These are phyloP conservation scores for Proisotoma minuta DNA, from an alignment of 2,888 invertebrate genomes.

Conservation along the genomic window DNA sequence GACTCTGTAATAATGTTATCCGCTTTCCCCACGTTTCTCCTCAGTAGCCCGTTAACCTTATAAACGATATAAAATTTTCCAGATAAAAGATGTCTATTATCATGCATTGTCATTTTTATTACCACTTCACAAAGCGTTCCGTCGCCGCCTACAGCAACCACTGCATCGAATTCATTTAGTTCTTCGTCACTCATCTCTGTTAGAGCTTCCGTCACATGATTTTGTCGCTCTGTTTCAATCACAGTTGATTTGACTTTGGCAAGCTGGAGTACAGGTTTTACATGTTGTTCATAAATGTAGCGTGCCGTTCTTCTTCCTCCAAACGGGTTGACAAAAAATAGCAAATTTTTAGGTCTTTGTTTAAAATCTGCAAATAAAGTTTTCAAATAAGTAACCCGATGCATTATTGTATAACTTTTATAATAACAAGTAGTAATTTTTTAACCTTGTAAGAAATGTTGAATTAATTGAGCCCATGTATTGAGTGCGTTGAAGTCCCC, in stretches of 20 bases:
- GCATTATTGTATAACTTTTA: not conserved
- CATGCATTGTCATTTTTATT: slow-evolving; percentile 56
- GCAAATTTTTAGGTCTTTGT: slow-evolving; percentile 64
- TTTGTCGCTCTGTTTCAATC: slow-evolving; percentile 66
- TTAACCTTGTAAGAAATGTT: slow-evolving; percentile 32
- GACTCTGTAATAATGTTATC: slow-evolving; percentile 22
- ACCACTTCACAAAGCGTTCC: slow-evolving; percentile 76
- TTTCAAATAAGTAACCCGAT: no score
- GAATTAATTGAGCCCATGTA: slow-evolving; percentile 37
- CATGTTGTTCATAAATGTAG: slow-evolving; percentile 68
- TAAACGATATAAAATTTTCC: not conserved
- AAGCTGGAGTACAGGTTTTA: slow-evolving; percentile 62
- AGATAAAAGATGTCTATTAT: not conserved
- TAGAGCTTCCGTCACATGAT: slow-evolving; percentile 70
- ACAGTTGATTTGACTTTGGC: slow-evolving; percentile 64
- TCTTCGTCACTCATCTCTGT: slow-evolving; percentile 55
- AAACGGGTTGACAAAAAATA: slow-evolving; percentile 78
- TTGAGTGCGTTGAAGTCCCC: slow-evolving; percentile 37
- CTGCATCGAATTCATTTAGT: slow-evolving; percentile 56
- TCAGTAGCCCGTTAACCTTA: slow-evolving; percentile 44
- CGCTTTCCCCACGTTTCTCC: slow-evolving; percentile 32
- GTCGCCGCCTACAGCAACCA: slow-evolving; percentile 80
- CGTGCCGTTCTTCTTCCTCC: slow-evolving; percentile 72
- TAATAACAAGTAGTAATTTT: not conserved
- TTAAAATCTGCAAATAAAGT: no score